Evolutionary conservation across 1,140 invertebrate species (phyloP), one percentile per base, ranked within the genome.

Genomic region (Papilio glaucus): DNA sequence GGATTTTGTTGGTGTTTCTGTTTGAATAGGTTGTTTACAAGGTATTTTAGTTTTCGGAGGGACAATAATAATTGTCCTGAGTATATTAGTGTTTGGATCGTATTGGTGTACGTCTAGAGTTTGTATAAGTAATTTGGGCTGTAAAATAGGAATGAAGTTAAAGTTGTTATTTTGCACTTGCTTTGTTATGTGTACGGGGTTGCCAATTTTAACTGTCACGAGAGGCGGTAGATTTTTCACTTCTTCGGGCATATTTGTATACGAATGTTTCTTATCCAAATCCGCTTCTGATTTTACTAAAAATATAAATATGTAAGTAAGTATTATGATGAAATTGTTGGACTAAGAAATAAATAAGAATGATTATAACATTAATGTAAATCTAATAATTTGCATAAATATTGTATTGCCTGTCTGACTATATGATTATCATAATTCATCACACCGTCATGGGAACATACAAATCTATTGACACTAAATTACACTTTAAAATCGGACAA

Each of bases 41-140:
- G 21, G 21, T 21, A 24, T 57, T 13, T 57, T 57, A 57, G 1
- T 57, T 57, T 57, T 57, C 21, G 49, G 49, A 24, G 49, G 49
- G 49, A 57, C 12, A 4, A 57, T 57, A 24, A 57, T 57, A 57
- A 57, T 57, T 1, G 49, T 57, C 9, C 24, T 57, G 9, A 57
- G 49, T 26, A 57, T 57, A 57, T 57, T 57, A 12, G 49, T 24
- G 49, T 57, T 24, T 24, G 10, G 21, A 24, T 57, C 49, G 21
- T 57, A 57, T 24, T 24, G 15, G 49, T 57, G 49, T 57, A 57
- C 13, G 3, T 57, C 49, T 26, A 24, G 4, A 12, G 49, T 57
- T 57, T 57, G 49, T 4, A 10, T 4, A 24, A 0, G 12, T 12
- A 15, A 15, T 1, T 57, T 57, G 0, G 49, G 9, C 24, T 57